Evolutionary conservation across 2,113 vertebrate species (phyloP).

Genomic region (Oryzias curvinotus): DNA sequence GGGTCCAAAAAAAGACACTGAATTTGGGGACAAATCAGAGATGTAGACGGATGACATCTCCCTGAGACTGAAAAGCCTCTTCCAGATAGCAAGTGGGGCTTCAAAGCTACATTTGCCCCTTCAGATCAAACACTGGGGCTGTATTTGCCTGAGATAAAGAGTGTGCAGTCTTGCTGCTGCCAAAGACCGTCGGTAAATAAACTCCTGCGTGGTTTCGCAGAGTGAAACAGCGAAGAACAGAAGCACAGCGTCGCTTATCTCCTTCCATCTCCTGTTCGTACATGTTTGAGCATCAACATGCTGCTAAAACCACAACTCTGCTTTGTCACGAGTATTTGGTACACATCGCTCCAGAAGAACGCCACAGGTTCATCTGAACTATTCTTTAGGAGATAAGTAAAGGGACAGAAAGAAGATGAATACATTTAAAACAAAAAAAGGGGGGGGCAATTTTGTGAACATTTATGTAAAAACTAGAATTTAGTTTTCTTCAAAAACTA

Average conservation of each 20-base stretch:
- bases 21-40: too few relatives aligned
- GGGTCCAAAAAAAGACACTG: too few relatives aligned
- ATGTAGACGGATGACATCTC: too few relatives aligned
- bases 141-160: slow-evolving; percentile 1
- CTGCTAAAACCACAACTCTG: background rate
- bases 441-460: too few relatives aligned
- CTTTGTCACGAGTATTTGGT: background rate
- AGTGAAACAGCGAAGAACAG: background rate
- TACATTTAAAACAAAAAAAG: too few relatives aligned
- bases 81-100: background rate
- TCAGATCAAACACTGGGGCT: background rate
- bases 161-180: slow-evolving; percentile 4
- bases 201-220: background rate
- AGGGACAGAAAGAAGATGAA: too few relatives aligned
- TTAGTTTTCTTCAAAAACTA: too few relatives aligned
- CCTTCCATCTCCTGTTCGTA: slow-evolving; percentile 1
- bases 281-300: background rate
- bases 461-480: too few relatives aligned
- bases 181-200: slow-evolving; percentile 6
- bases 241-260: slow-evolving; percentile 1
- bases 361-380: too few relatives aligned
- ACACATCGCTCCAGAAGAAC: background rate
- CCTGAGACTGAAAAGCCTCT: background rate
- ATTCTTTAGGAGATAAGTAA: too few relatives aligned
- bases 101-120: background rate